Percentiles rank a stretch among this genome's conserved stretches.
Conservation (phyloP, 1,140 invertebrate species). For the Drosophila seguyi region DNA sequence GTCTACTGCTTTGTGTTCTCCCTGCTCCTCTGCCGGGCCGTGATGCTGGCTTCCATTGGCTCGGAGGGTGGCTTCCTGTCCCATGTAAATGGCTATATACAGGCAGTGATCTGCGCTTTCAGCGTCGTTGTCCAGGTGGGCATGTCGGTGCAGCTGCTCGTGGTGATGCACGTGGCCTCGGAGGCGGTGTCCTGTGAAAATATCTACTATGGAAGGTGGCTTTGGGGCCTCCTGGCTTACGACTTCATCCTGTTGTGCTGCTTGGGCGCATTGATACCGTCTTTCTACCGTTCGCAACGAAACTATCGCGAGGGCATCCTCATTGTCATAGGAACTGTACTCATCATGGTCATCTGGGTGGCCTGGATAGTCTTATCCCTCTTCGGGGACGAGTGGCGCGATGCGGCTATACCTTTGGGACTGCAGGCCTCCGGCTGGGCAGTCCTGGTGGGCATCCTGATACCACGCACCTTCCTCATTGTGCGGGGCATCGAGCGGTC, state of each 20-base stretch:
- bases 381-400: constrained; percentile 86
- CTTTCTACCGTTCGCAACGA: constrained; percentile 87
- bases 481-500: constrained; percentile 86
- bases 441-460: constrained; percentile 87
- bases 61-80: constrained; percentile 87
- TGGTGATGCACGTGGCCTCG: constrained; percentile 82
- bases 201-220: constrained; percentile 83
- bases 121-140: constrained; percentile 87
- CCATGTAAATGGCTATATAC: constrained; percentile 87
- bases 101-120: constrained; percentile 87
- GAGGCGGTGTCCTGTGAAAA: constrained; percentile 84
- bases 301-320: constrained; percentile 88
- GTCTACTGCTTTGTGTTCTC: constrained; percentile 87
- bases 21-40: constrained; percentile 86
- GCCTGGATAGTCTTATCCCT: constrained; percentile 86
- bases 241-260: constrained; percentile 86
- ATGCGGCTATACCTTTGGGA: constrained; percentile 87
- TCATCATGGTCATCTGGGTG: constrained; percentile 86
- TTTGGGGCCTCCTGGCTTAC: constrained; percentile 86
- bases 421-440: constrained; percentile 87
- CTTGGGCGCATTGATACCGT: constrained; percentile 86
- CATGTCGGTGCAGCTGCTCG: constrained; percentile 85
- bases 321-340: constrained; percentile 74
- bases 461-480: constrained; percentile 88
- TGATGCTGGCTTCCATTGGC: constrained; percentile 87